These are phyloP conservation scores for Lutjanus erythropterus DNA, from an alignment of 2,113 vertebrate species.

Conservation along the genomic window DNA sequence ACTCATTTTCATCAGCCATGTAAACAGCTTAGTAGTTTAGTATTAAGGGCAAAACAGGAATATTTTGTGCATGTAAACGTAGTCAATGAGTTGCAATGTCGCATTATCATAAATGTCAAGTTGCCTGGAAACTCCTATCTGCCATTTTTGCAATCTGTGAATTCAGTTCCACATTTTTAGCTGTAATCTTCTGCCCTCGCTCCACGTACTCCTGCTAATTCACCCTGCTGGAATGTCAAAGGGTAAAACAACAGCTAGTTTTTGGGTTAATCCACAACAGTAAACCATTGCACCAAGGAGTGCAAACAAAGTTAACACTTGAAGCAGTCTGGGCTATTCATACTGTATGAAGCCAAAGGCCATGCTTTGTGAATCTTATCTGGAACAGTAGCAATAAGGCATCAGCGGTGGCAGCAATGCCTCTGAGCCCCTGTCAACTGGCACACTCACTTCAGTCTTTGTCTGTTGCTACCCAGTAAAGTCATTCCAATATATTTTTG, in stretches of 20 bases:
- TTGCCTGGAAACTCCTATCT: not conserved
- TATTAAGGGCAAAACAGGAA: no score
- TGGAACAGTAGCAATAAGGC: slow-evolving; percentile 59
- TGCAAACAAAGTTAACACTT: slow-evolving; percentile 55
- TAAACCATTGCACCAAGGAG: slow-evolving; percentile 26
- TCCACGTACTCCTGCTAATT: slow-evolving; percentile 11
- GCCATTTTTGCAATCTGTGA: not conserved
- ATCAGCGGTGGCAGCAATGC: slow-evolving; percentile 53
- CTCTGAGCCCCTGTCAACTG: slow-evolving; percentile 54
- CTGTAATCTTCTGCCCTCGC: slow-evolving; percentile 9
- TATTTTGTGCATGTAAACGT: no score
- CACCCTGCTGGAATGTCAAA: slow-evolving; percentile 27
- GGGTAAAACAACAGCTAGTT: slow-evolving; percentile 33
- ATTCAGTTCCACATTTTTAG: not conserved
- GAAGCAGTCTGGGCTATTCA: slow-evolving; percentile 50
- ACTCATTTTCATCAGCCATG: no score
- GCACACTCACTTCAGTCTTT: slow-evolving; percentile 21
- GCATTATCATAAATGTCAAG: slow-evolving; percentile 17
- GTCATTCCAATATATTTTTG: slow-evolving; percentile 19
- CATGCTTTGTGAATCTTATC: slow-evolving; percentile 63
- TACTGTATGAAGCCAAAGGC: slow-evolving; percentile 56
- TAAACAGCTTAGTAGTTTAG: no score
- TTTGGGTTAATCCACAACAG: slow-evolving; percentile 4
- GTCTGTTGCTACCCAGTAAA: slow-evolving; percentile 43
- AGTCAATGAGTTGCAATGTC: slow-evolving; percentile 27